Evolutionary conservation across 2,888 invertebrate species (phyloP), one percentile per base, ranked within the genome.

Genomic region (Cheilosia vulpina): DNA sequence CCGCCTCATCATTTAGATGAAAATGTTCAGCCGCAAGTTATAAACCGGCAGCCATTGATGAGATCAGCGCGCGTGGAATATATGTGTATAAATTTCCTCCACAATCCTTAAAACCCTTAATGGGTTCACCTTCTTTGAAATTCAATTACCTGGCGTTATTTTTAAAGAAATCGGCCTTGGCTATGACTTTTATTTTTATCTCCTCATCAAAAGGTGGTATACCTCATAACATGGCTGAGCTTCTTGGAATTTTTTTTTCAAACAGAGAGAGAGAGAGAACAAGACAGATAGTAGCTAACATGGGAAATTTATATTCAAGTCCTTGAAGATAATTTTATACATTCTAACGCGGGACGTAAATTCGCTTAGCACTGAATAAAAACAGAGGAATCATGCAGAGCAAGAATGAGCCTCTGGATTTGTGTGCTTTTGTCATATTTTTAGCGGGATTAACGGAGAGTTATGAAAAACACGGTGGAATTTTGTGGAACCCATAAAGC

Each of bases 131-230:
- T 57, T 45, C 72, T 72, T 66, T 79, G 50, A 66, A 79, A 79
- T 79, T 79, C 79, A 79, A 79, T 79, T 79, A 79, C 72, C 60
- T 72, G 45, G 45, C 72, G 72, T 65, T 72, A 58, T 78, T 78
- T 78, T 78, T 55, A 63, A 52, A 63, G 63, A 63, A 71, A 47
- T 21, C 55, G 63, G 27, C 69, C 47, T 34, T 57, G 41, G 69
- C 50, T 43, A 65, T 72, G 53, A 45, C 34, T 47, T 76, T 15
- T 58, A 60, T 60, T 57, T 52, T 52, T 50, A 13, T 62, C 27
- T 31, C 24, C 13, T 62, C 60, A 5, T 21, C 21, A 53, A 38
- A 71, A 41, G 43, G 24, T 4, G 11, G 55, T 5, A 38, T 19
- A 71, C 71, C 57, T 55, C 63, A 71, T 55, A 62, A 47, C 69